Conservation (phyloP, 2,113 vertebrate species). For the Blennius ocellaris region DNA sequence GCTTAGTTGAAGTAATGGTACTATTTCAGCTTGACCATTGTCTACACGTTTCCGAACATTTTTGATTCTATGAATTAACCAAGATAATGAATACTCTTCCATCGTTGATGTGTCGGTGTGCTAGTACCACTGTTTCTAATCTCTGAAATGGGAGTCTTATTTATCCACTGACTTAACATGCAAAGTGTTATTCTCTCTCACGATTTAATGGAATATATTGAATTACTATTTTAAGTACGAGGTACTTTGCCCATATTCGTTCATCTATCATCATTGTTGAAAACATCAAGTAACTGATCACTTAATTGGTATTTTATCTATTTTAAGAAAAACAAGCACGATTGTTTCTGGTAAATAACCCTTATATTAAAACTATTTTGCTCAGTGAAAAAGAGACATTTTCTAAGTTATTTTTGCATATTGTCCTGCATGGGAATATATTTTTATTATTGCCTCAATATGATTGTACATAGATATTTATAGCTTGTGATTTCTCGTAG, state of each 20-base stretch:
- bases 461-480: conserved; percentile 75
- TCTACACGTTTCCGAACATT: conserved; percentile 44
- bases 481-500: conserved; percentile 69
- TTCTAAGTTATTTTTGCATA: conserved; percentile 82
- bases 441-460: conserved; percentile 73
- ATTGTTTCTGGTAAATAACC: conserved; percentile 63
- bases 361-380: conserved; percentile 77
- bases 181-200: conserved; percentile 35
- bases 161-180: conserved; percentile 43
- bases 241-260: conserved; percentile 59
- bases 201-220: conserved; percentile 57
- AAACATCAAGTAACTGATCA: conserved; percentile 50
- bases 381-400: conserved; percentile 74
- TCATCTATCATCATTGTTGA: conserved; percentile 54
- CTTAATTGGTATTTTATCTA: conserved; percentile 69
- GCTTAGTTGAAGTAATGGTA: conserved; percentile 25
- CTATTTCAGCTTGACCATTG: conserved; percentile 29
- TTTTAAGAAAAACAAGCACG: conserved; percentile 53
- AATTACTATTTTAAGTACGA: conserved; percentile 66
- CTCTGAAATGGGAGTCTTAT: conserved; percentile 47
- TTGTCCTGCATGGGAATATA: conserved; percentile 73
- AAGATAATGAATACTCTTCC: conserved; percentile 17
- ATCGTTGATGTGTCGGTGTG: conserved; percentile 48
- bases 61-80: conserved; percentile 72
- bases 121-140: conserved; percentile 28